Evolutionary conservation across 2,797 vertebrate species (phyloP).

Genomic region (Hydrocynus forskahlii): DNA sequence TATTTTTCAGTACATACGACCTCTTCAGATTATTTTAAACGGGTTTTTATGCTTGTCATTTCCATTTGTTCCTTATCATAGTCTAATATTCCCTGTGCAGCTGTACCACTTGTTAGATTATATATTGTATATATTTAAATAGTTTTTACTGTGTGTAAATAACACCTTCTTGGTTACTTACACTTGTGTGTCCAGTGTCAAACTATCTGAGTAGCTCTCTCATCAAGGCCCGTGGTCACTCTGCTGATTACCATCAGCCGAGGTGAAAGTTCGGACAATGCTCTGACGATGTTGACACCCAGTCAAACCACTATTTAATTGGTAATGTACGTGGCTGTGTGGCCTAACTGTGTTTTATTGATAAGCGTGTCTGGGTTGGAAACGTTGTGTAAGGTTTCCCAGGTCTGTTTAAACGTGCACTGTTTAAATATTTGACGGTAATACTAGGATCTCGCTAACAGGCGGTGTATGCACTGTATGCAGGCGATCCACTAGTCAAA

Average conservation of each 20-base stretch:
- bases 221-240: neutral
- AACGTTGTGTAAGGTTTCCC: constrained; percentile 52
- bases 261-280: constrained; percentile 31
- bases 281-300: constrained; percentile 28
- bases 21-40: too few species aligned
- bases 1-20: too few species aligned
- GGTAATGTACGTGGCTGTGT: constrained; percentile 19
- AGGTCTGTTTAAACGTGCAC: constrained; percentile 34
- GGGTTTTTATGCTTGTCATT: neutral
- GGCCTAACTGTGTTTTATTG: constrained; percentile 40
- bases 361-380: constrained; percentile 36
- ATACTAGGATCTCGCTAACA: constrained; percentile 8
- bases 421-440: constrained; percentile 48
- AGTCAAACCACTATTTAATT: constrained; percentile 40
- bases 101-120: too few species aligned
- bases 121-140: too few species aligned
- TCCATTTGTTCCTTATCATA: neutral
- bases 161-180: neutral
- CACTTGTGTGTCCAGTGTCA: neutral
- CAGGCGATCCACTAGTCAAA: neutral
- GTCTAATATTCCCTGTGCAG: too few species aligned
- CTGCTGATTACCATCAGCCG: constrained; percentile 1
- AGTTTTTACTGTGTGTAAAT: neutral
- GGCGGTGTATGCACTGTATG: neutral
- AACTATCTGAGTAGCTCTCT: neutral